phyloP scores from a whole-genome alignment of 2,113 vertebrate genomes.

The Accipiter cooperii region DNA sequence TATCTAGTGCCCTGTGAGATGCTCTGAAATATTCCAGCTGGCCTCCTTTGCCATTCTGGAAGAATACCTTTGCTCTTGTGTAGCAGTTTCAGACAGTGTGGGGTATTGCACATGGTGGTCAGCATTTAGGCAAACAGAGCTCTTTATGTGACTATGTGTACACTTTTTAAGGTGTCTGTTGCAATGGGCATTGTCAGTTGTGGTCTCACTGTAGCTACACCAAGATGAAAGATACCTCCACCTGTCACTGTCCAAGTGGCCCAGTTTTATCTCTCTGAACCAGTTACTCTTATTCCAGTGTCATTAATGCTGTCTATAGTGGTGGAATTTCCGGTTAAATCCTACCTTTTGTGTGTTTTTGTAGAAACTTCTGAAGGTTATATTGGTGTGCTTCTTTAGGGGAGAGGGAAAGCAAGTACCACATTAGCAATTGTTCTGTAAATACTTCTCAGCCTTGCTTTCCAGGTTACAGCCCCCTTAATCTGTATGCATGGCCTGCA shows the following conservation, averaged over 20 bases:
- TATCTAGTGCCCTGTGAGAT: neutral
- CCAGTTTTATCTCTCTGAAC: neutral
- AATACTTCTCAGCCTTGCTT: neutral
- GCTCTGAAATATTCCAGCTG: neutral
- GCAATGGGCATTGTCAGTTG: neutral
- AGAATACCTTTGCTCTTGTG: neutral
- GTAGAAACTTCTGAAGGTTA: neutral
- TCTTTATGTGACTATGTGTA: fast-evolving
- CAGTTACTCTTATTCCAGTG: neutral
- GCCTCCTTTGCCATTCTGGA: neutral
- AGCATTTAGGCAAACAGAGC: neutral
- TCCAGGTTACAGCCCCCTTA: neutral
- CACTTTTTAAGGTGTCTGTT: neutral
- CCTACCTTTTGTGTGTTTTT: neutral
- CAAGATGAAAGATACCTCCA: neutral
- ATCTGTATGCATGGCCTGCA: neutral
- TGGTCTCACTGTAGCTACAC: neutral
- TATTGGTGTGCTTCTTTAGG: neutral
- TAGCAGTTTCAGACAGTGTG: neutral
- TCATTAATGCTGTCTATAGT: neutral
- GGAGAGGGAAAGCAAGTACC: neutral
- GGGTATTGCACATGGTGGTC: neutral
- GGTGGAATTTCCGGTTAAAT: neutral
- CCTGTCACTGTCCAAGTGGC: neutral
- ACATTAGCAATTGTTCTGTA: neutral